Percentiles rank a stretch among this genome's conserved stretches.
These are phyloP conservation scores for Bombus waltoni DNA, from an alignment of 1,140 invertebrate species.

Conservation along the genomic window DNA sequence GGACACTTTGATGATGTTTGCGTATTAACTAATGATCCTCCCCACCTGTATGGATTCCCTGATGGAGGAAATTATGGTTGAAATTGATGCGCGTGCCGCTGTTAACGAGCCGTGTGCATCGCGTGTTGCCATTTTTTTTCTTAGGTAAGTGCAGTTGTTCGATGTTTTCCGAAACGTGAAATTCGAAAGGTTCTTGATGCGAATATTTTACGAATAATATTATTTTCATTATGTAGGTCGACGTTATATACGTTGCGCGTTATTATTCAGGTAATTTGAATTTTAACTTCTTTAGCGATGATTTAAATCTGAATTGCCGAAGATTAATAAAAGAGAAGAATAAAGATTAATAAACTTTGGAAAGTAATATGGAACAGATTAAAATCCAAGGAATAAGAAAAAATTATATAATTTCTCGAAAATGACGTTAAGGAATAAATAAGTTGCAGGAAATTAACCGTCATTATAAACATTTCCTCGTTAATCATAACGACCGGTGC, in stretches of 20 bases:
- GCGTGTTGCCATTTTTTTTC: background rate
- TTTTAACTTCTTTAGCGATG: background rate
- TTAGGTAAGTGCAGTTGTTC: background rate
- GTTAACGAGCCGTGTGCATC: slow-evolving; percentile 2
- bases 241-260: background rate
- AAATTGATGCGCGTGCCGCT: slow-evolving; percentile 39
- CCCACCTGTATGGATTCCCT: slow-evolving; percentile 12
- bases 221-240: background rate
- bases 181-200: background rate
- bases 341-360: no score
- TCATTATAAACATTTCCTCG: background rate
- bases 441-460: background rate
- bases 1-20: slow-evolving; percentile 45
- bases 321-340: background rate
- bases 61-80: slow-evolving; percentile 26
- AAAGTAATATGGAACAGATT: background rate
- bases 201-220: background rate
- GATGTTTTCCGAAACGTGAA: background rate
- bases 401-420: background rate
- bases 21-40: slow-evolving; percentile 45
- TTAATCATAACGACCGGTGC: background rate
- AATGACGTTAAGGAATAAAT: background rate
- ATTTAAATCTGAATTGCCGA: background rate
- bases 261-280: background rate
- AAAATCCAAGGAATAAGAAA: background rate